A percentile compares a stretch with the other conserved stretches of the same genome.
phyloP scores from a whole-genome alignment of 2,797 vertebrate genomes.

The Enteromius viviparus region DNA sequence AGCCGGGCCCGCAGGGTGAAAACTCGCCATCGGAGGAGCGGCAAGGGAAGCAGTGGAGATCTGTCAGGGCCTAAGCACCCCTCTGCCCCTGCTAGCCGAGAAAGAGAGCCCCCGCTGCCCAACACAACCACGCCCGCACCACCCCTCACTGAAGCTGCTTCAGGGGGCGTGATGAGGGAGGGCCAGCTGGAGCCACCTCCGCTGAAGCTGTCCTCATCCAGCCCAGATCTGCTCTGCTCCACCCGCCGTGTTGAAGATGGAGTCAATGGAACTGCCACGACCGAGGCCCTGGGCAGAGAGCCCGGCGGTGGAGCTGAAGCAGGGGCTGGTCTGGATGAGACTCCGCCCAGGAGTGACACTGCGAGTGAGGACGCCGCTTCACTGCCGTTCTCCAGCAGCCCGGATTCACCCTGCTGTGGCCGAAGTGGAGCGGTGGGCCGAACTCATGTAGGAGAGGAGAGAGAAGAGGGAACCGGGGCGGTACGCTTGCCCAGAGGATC shows the following conservation, averaged over 20 bases:
- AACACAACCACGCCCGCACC: slow-evolving; percentile 73
- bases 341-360: slow-evolving; percentile 84
- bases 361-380: slow-evolving; percentile 88
- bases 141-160: slow-evolving; percentile 50
- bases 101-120: slow-evolving; percentile 55
- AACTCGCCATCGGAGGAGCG: slow-evolving; percentile 89
- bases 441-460: slow-evolving; percentile 74
- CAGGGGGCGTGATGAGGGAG: slow-evolving; percentile 73
- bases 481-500: slow-evolving; percentile 79
- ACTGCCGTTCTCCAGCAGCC: slow-evolving; percentile 88
- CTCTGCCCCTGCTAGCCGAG: slow-evolving; percentile 74
- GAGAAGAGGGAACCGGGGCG: slow-evolving; percentile 77
- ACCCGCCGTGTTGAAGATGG: slow-evolving; percentile 80
- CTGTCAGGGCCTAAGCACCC: slow-evolving; percentile 80
- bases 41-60: slow-evolving; percentile 88
- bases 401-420: slow-evolving; percentile 84
- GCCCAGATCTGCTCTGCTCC: slow-evolving; percentile 91
- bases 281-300: slow-evolving; percentile 72
- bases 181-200: slow-evolving; percentile 87
- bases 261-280: slow-evolving; percentile 57
- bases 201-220: slow-evolving; percentile 90
- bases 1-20: slow-evolving; percentile 89
- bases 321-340: slow-evolving; percentile 70
- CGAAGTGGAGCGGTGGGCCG: slow-evolving; percentile 77
- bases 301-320: slow-evolving; percentile 36